Conservation (phyloP, 2,888 invertebrate species). For the Mythimna vitellina region DNA sequence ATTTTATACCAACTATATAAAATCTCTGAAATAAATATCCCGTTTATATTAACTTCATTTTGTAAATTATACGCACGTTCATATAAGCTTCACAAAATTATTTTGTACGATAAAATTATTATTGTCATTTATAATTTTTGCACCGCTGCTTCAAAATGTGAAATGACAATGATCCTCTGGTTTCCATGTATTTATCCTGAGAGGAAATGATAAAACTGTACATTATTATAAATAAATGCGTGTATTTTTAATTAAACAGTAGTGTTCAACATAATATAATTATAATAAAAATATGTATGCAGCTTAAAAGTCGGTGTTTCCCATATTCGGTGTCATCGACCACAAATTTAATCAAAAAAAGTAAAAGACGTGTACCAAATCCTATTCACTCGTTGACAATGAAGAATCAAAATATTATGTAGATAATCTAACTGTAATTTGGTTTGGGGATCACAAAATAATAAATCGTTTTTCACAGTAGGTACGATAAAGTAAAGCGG, state of each 20-base stretch:
- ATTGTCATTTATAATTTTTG: not conserved
- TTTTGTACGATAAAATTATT: slow-evolving; percentile 4
- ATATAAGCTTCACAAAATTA: slow-evolving; percentile 18
- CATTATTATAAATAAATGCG: not conserved
- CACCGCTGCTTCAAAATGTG: not conserved
- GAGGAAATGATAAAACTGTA: not conserved
- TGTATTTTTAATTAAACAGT: not conserved
- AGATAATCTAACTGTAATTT: slow-evolving; percentile 59
- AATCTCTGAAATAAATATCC: slow-evolving; percentile 6
- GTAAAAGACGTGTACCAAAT: slow-evolving; percentile 21
- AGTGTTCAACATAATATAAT: not conserved
- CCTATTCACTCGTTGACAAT: slow-evolving; percentile 23
- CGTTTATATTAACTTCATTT: not conserved
- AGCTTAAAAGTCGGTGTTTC: not conserved
- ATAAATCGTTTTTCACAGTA: slow-evolving; percentile 63
- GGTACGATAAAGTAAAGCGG: slow-evolving; percentile 57
- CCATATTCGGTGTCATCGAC: not conserved
- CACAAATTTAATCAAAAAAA: slow-evolving; percentile 3
- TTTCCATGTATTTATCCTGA: not conserved
- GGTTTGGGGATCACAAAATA: slow-evolving; percentile 57
- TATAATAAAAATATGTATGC: not conserved
- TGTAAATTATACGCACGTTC: not conserved
- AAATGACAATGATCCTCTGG: not conserved
- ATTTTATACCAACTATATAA: not conserved
- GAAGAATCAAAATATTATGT: slow-evolving; percentile 50